Percentiles rank a stretch among this genome's conserved stretches.
phyloP scores from a whole-genome alignment of 2,113 vertebrate genomes.

The Cyanoramphus novaezelandiae region DNA sequence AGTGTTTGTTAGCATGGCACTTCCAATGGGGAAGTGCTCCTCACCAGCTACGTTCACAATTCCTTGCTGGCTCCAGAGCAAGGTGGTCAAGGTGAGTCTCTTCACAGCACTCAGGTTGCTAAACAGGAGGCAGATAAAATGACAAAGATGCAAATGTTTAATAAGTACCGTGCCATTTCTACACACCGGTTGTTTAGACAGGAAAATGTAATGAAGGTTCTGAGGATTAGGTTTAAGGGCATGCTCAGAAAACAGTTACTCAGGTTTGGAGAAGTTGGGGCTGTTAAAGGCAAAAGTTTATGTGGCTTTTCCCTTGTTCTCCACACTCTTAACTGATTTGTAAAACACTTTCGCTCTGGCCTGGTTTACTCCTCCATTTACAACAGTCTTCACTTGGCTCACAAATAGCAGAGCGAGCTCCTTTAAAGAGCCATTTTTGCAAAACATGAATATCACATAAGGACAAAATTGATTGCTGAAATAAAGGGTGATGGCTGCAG shows the following conservation, averaged over 20 bases:
- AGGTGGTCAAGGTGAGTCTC: not conserved
- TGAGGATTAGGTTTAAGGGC: not conserved
- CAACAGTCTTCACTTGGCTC: not conserved
- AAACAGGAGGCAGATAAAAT: not conserved
- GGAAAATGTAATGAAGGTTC: not conserved
- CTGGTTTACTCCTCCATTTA: not conserved
- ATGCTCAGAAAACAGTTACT: not conserved
- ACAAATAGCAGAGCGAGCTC: not conserved
- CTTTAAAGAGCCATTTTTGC: constrained; percentile 25
- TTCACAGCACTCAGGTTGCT: not conserved
- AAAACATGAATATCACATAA: constrained; percentile 30
- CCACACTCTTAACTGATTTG: not conserved
- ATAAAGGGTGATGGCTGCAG: constrained; percentile 28
- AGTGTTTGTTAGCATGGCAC: not conserved
- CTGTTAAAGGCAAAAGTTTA: not conserved
- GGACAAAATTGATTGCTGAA: constrained; percentile 39
- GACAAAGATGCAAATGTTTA: not conserved
- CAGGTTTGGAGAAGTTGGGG: not conserved
- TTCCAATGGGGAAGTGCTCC: not conserved
- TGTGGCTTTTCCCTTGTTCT: not conserved
- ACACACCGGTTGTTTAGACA: not conserved
- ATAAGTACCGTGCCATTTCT: not conserved
- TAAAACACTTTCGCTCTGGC: not conserved
- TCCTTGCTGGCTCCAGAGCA: not conserved
- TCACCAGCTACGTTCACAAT: not conserved